Evolutionary conservation across 2,888 invertebrate species (phyloP), one percentile per base, ranked within the genome.

Genomic region (Erannis defoliaria): DNA sequence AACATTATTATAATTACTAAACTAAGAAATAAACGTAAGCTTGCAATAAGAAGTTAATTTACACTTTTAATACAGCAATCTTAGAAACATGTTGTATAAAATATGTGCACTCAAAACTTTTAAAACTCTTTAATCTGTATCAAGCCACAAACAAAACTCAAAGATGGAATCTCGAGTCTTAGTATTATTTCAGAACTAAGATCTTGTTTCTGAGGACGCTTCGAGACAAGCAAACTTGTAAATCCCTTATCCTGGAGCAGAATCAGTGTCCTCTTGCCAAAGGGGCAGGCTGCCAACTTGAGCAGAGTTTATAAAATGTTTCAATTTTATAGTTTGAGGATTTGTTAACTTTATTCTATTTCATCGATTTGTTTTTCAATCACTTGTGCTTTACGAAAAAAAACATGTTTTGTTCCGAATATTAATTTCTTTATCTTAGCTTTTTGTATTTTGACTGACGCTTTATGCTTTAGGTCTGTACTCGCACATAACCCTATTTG

Each of bases 181-280:
- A 63, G 70, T 65, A 62, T 68, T 64, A 65, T 65, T 65, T 60
- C 63, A 59, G 40, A 62, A 66, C 55, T 62, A 58, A 68, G 67
- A 67, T 66, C 64, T 64, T 57, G 60, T 61, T 50, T 48, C 53
- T 42, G 29, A 31, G 16, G 51, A 55, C 49, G 40, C 29, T 51
- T 59, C 50, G 45, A 53, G 62, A 61, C 64, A 53, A 57, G 58
- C 55, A 49, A 67, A 70, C 70, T 70, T 70, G 66, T 67, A 63
- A 70, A 68, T 68, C 68, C 62, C 60, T 65, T 67, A 67, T 71
- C 70, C 55, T 29, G 8, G 55, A 54, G 37, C 21, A 26, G 46
- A 57, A 62, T 55, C 62, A 35, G 62, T 29, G 62, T 38, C 55
- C 43, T 12, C 51, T 35, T 53, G 67, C 64, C 64, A 64, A n/a